Evolutionary conservation across 2,888 invertebrate species (phyloP).

Genomic region (Melinaea menophilus): DNA sequence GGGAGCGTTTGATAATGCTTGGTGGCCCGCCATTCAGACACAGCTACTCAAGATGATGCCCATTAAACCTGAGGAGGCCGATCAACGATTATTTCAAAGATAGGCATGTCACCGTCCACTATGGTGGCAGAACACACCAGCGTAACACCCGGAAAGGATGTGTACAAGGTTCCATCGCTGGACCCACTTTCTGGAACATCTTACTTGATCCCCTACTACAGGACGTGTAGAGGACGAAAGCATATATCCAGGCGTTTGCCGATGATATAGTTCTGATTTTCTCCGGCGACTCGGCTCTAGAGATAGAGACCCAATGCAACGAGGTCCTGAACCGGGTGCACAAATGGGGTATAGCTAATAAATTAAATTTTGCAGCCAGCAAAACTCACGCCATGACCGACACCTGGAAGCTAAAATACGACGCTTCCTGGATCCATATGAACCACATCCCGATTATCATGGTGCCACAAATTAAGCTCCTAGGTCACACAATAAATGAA

Average conservation of each 20-base stretch:
- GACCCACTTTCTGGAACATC: conserved; percentile 24
- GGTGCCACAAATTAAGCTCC: neutral
- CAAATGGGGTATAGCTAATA: conserved; percentile 21
- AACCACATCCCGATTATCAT: too few relatives aligned
- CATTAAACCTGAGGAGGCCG: too few relatives aligned
- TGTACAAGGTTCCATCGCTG: neutral
- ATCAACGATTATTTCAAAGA: neutral
- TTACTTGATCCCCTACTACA: conserved; percentile 1
- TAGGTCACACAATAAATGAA: neutral
- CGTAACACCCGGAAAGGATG: neutral
- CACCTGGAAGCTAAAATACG: too few relatives aligned
- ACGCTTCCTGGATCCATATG: too few relatives aligned
- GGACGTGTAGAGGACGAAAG: too few relatives aligned
- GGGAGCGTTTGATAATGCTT: neutral
- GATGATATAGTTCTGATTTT: conserved; percentile 15
- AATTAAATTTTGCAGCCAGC: conserved; percentile 20
- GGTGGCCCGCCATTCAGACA: conserved; percentile 10
- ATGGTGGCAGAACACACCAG: too few relatives aligned
- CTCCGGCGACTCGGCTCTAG: too few relatives aligned
- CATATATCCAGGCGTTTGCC: conserved; percentile 23
- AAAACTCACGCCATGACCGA: too few relatives aligned
- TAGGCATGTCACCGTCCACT: neutral
- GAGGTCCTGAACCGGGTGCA: too few relatives aligned
- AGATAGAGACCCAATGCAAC: too few relatives aligned
- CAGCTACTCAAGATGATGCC: conserved; percentile 2